Conservation (phyloP, 2,113 vertebrate genomes). For the Limnothrissa miodon region DNA sequence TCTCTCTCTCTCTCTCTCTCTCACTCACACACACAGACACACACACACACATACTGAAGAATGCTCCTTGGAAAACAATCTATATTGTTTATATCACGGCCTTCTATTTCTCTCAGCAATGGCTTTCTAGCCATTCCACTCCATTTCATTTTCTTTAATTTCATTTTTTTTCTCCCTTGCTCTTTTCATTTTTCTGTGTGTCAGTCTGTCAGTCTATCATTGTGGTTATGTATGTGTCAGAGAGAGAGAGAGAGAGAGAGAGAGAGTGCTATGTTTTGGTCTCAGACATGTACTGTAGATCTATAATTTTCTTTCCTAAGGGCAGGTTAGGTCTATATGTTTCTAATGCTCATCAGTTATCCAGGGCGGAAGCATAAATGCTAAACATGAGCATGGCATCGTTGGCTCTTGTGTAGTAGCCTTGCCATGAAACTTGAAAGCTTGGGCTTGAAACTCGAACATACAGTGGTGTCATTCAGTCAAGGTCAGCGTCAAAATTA, state of each 20-base stretch:
- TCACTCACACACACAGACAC: not conserved
- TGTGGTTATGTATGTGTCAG: not conserved
- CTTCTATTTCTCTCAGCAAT: not conserved
- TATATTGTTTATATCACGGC: not conserved
- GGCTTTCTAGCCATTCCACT: not conserved
- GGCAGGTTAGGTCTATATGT: not conserved
- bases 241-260: not conserved
- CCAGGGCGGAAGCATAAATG: not conserved
- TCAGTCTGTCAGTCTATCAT: not conserved
- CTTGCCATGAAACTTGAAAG: not conserved
- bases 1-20: slow-evolving; percentile 59
- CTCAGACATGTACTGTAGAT: not conserved
- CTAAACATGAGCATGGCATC: not conserved
- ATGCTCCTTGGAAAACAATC: slow-evolving; percentile 40
- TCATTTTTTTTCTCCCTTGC: not conserved
- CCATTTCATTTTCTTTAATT: not conserved
- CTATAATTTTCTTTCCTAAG: slow-evolving; percentile 9
- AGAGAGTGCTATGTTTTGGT: not conserved
- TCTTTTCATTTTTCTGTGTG: slow-evolving; percentile 11
- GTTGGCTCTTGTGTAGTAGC: not conserved
- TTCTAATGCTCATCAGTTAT: not conserved
- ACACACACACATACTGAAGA: slow-evolving; percentile 51
- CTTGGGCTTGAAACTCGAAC: not conserved
- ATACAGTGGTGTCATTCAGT: not conserved
- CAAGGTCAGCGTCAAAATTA: slow-evolving; percentile 1